Conservation (phyloP, 2,888 invertebrate genomes). For the Lochmaea capreae region DNA sequence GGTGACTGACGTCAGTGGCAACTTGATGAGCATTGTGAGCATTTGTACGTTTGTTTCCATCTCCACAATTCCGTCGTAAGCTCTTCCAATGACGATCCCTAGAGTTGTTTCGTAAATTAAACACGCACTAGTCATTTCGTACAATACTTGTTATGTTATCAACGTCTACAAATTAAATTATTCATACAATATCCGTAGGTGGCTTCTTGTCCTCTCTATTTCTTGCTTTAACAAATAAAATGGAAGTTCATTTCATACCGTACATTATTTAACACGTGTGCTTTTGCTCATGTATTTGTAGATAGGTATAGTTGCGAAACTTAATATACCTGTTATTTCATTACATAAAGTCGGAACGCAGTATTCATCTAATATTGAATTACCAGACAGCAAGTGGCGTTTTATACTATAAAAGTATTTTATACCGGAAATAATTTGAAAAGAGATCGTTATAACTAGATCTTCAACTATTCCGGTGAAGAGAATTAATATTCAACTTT, state of each 20-base stretch:
- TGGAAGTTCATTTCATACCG: background rate
- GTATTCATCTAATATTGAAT: no score
- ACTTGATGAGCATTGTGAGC: conserved; percentile 15
- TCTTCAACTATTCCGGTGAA: no score
- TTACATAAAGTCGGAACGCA: no score
- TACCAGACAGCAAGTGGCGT: no score
- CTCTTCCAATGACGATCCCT: conserved; percentile 3
- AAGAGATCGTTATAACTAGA: no score
- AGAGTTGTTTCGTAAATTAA: conserved; percentile 1
- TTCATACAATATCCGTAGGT: background rate
- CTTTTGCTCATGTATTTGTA: background rate
- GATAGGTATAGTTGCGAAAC: background rate
- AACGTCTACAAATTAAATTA: conserved; percentile 9
- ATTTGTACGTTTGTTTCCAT: conserved; percentile 16
- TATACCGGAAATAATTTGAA: no score
- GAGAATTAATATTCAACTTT: no score
- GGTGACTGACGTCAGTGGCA: background rate
- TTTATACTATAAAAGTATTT: no score
- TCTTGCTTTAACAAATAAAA: background rate
- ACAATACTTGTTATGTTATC: conserved; percentile 4
- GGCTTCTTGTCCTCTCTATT: background rate
- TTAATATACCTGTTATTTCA: no score
- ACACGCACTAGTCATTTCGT: conserved; percentile 12
- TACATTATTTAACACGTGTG: background rate
- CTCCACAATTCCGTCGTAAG: background rate